A percentile compares a stretch with the other conserved stretches of the same genome.
phyloP scores from a whole-genome alignment of 2,113 vertebrate genomes.

The Crotalus helleri region DNA sequence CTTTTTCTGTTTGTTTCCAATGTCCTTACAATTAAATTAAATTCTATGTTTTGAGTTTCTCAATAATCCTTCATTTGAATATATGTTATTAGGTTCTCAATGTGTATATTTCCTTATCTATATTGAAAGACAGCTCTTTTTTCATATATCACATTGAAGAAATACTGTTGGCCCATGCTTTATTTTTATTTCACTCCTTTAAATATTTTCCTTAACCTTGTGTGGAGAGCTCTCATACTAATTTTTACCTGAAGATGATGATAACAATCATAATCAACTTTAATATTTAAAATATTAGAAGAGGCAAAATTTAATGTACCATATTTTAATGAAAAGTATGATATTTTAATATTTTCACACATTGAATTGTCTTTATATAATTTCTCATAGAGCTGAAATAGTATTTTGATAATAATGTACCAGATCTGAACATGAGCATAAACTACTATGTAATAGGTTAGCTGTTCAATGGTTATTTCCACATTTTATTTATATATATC shows the following conservation, averaged over 20 bases:
- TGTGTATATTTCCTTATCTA: slow-evolving; percentile 21
- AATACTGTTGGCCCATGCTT: background rate
- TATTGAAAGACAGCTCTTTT: slow-evolving; percentile 14
- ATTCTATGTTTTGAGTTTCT: slow-evolving; percentile 26
- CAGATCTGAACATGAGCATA: background rate
- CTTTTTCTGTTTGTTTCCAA: slow-evolving; percentile 19
- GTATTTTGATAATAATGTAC: background rate
- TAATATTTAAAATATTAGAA: background rate
- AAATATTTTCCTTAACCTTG: background rate
- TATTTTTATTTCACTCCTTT: background rate
- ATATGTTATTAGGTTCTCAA: slow-evolving; percentile 25
- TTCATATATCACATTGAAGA: slow-evolving; percentile 13
- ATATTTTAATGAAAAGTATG: background rate
- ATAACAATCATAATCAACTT: background rate
- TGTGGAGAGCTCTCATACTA: background rate
- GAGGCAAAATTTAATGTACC: background rate
- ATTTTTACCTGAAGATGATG: background rate
- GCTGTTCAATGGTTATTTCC: background rate
- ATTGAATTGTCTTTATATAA: background rate
- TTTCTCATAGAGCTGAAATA: background rate
- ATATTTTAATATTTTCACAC: background rate
- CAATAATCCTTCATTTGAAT: slow-evolving; percentile 42
- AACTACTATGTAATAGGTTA: background rate
- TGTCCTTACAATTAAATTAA: slow-evolving; percentile 42
- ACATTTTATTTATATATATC: no score